A percentile compares a stretch with the other conserved stretches of the same genome.
Conservation (phyloP, 2,797 vertebrate species). For the Eremophila alpestris region DNA sequence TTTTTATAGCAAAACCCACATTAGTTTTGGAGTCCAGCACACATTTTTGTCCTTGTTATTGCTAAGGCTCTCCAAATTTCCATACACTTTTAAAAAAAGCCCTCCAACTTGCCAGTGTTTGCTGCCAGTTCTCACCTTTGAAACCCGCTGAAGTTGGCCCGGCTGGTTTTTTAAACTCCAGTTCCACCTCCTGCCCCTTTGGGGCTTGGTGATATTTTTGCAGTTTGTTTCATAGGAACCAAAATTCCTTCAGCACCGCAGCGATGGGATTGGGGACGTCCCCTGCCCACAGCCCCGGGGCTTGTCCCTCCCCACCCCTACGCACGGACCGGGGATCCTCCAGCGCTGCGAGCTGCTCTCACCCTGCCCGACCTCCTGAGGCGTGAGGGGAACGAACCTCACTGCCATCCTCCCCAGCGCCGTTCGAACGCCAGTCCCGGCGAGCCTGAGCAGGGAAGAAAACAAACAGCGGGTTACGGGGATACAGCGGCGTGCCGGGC, state of each 20-base stretch:
- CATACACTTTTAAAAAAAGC: accelerated
- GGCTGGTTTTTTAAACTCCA: not conserved
- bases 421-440: accelerated
- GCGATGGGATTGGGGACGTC: accelerated
- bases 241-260: not conserved
- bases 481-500: accelerated
- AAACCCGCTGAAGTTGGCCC: not conserved
- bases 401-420: not conserved
- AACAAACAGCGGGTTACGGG: not conserved
- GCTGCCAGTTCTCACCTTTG: not conserved
- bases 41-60: not conserved
- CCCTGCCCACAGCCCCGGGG: not conserved
- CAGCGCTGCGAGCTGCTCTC: not conserved
- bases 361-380: accelerated
- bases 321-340: not conserved
- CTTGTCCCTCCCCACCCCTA: not conserved
- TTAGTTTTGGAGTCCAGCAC: not conserved
- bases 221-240: accelerated
- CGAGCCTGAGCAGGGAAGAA: not conserved
- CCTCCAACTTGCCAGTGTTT: not conserved
- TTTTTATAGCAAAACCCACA: not conserved
- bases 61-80: not conserved
- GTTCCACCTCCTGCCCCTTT: not conserved
- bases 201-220: not conserved
- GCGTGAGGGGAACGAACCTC: accelerated